Percentiles rank a stretch among this genome's conserved stretches.
Evolutionary conservation across 2,888 invertebrate genomes (phyloP).

Genomic region (Holacanthella duospinosa): DNA sequence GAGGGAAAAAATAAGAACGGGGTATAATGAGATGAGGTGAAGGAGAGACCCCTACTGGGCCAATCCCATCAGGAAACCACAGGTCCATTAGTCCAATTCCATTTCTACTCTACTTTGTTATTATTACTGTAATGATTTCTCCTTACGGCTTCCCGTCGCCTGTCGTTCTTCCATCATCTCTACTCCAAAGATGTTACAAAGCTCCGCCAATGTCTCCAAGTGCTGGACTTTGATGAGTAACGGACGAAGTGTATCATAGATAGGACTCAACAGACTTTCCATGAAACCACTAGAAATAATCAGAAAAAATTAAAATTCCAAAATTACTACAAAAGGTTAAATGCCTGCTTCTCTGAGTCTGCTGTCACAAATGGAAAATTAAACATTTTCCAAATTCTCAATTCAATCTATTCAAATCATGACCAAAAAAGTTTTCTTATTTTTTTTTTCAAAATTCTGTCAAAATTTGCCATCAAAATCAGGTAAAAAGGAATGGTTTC

Average conservation of each 20-base stretch:
- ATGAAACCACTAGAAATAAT: conserved; percentile 50
- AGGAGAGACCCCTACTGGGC: too few relatives aligned
- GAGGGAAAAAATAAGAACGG: neutral
- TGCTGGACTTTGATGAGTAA: conserved; percentile 93
- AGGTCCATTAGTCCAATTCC: neutral
- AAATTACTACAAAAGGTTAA: neutral
- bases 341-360: neutral
- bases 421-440: neutral
- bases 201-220: conserved; percentile 90
- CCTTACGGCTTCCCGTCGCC: conserved; percentile 45
- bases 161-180: conserved; percentile 90
- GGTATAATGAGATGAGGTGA: neutral
- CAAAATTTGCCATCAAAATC: too few relatives aligned
- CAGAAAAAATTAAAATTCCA: neutral
- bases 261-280: conserved; percentile 68
- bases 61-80: too few relatives aligned
- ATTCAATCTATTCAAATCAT: neutral
- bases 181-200: conserved; percentile 81
- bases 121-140: neutral
- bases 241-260: conserved; percentile 87
- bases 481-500: neutral
- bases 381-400: neutral
- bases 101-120: neutral
- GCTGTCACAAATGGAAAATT: neutral
- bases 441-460: too few relatives aligned